These are phyloP conservation scores for Drosophila bocqueti DNA, from an alignment of 1,140 invertebrate genomes.

Conservation along the genomic window DNA sequence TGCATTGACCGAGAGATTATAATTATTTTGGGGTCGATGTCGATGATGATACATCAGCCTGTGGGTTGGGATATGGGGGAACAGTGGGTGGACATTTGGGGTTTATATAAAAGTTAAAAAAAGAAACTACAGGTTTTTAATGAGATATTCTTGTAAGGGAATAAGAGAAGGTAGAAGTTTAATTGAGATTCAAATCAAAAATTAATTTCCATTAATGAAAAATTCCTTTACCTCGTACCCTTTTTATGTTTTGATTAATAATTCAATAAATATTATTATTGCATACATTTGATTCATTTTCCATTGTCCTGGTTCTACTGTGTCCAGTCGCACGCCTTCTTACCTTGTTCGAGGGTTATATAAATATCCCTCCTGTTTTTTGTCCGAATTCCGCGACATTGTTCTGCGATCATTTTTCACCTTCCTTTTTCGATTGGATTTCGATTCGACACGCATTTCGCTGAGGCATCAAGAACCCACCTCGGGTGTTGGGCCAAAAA, in stretches of 20 bases:
- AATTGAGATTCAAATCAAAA: too few relatives aligned
- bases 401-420: conserved; percentile 62
- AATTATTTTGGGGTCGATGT: conserved; percentile 46
- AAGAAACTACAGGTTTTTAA: neutral
- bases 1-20: conserved; percentile 60
- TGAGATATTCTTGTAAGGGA: neutral
- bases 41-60: conserved; percentile 57
- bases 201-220: neutral
- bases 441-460: conserved; percentile 42
- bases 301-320: conserved; percentile 4
- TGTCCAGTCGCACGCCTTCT: conserved; percentile 17
- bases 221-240: neutral
- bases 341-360: conserved; percentile 17
- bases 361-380: conserved; percentile 12
- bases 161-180: too few relatives aligned
- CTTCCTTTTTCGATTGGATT: conserved; percentile 51
- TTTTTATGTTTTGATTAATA: neutral
- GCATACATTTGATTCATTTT: neutral
- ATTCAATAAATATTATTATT: neutral
- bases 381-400: conserved; percentile 33
- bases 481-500: conserved; percentile 24
- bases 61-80: conserved; percentile 20
- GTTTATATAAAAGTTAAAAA: neutral
- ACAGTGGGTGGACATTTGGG: neutral
- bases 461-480: conserved; percentile 31